phyloP scores from a whole-genome alignment of 2,888 invertebrate species.

The Kuschelorhynchus macadamiae region DNA sequence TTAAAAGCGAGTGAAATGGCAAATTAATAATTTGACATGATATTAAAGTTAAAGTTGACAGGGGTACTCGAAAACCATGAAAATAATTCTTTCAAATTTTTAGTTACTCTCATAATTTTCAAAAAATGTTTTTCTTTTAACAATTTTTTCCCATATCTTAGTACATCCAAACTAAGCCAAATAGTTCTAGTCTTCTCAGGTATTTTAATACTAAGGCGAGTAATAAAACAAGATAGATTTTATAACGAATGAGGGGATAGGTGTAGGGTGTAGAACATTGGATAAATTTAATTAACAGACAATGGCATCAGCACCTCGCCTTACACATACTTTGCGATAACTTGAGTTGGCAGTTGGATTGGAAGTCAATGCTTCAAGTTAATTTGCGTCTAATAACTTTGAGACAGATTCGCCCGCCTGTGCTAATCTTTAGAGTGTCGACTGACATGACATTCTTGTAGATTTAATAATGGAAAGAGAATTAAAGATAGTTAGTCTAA shows the following conservation, averaged over 20 bases:
- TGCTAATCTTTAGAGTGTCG: slow-evolving; percentile 45
- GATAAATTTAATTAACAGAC: slow-evolving; percentile 53
- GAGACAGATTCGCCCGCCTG: slow-evolving; percentile 18
- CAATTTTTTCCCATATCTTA: too few species aligned
- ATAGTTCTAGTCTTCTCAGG: too few species aligned
- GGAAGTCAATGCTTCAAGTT: slow-evolving; percentile 52
- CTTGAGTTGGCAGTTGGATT: slow-evolving; percentile 48
- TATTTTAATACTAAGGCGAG: too few species aligned
- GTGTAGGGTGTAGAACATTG: slow-evolving; percentile 35
- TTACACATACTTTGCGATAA: slow-evolving; percentile 52
- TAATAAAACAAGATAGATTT: slow-evolving; percentile 32
- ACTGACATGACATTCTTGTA: slow-evolving; percentile 46
- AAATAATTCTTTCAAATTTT: too few species aligned
- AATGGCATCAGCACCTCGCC: slow-evolving; percentile 48
- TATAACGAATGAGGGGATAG: slow-evolving; percentile 10
- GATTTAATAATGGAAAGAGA: slow-evolving; percentile 47
- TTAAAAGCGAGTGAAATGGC: too few species aligned
- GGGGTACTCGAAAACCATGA: too few species aligned
- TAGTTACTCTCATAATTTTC: too few species aligned
- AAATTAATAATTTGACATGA: too few species aligned
- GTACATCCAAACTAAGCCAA: too few species aligned
- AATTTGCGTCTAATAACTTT: slow-evolving; percentile 51
- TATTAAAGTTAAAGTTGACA: too few species aligned
- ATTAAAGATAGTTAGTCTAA: slow-evolving; percentile 30
- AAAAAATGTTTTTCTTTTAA: too few species aligned